Conservation (phyloP, 2,888 invertebrate genomes). For the Coenonympha arcania region DNA sequence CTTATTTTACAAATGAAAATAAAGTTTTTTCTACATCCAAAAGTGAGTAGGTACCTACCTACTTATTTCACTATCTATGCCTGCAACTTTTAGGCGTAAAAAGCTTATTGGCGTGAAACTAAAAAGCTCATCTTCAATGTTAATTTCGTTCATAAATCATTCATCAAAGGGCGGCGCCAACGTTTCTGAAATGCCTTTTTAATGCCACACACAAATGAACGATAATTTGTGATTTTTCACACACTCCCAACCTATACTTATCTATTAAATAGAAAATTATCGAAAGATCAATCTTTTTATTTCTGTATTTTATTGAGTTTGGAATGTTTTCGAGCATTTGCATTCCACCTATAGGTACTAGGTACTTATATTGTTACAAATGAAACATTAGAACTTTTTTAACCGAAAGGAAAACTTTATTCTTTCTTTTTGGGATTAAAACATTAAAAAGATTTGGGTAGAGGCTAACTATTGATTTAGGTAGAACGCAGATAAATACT, state of each 20-base stretch:
- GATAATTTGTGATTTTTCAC: constrained; percentile 70
- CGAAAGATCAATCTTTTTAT: constrained; percentile 22
- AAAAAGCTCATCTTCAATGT: neutral
- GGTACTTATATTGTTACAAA: too few relatives aligned
- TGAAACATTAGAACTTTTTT: too few relatives aligned
- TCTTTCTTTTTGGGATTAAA: too few relatives aligned
- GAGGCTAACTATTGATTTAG: too few relatives aligned
- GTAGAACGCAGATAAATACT: too few relatives aligned
- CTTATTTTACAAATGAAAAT: too few relatives aligned
- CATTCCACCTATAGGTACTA: neutral
- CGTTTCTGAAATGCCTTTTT: constrained; percentile 31
- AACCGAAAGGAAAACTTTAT: too few relatives aligned
- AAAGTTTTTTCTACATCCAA: too few relatives aligned
- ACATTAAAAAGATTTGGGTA: too few relatives aligned
- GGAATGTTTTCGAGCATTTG: neutral
- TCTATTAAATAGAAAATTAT: constrained; percentile 15
- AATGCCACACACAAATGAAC: constrained; percentile 35
- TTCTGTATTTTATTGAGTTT: neutral
- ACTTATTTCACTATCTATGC: too few relatives aligned
- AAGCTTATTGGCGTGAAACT: neutral
- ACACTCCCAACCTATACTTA: constrained; percentile 46
- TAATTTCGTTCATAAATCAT: constrained; percentile 25
- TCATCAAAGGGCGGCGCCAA: constrained; percentile 43
- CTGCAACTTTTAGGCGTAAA: too few relatives aligned
- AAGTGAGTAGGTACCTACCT: too few relatives aligned